Evolutionary conservation across 2,888 invertebrate species (phyloP).

Genomic region (Tridacna gigas): DNA sequence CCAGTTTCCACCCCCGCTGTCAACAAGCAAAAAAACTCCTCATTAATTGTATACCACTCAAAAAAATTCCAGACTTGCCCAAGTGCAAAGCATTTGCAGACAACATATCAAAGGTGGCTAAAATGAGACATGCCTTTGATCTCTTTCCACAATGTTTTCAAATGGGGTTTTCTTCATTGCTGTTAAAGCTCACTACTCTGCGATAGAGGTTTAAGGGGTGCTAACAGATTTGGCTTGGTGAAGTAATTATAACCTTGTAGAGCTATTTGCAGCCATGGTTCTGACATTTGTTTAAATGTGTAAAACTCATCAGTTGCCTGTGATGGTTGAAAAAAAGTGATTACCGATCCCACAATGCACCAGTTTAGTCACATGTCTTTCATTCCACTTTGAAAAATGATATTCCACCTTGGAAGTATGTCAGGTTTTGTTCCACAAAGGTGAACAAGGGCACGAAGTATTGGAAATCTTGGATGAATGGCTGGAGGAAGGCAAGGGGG

Average conservation of each 20-base stretch:
- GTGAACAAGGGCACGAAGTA: slow-evolving; percentile 9
- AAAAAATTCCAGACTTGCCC: neutral
- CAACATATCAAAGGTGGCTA: neutral
- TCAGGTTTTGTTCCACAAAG: neutral
- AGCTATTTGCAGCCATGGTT: slow-evolving; percentile 10
- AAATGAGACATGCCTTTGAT: neutral
- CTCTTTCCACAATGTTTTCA: neutral
- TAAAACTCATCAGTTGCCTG: slow-evolving; percentile 2
- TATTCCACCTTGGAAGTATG: slow-evolving; percentile 6
- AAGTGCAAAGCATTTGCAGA: neutral
- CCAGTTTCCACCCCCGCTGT: no score
- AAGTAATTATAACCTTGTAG: slow-evolving; percentile 9
- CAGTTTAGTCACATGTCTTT: slow-evolving; percentile 27
- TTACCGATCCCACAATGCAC: slow-evolving; percentile 14
- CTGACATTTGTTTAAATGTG: slow-evolving; percentile 12
- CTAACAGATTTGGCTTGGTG: slow-evolving; percentile 4
- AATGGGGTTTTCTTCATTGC: neutral
- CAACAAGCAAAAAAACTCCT: no score
- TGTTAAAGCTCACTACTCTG: neutral
- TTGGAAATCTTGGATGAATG: neutral
- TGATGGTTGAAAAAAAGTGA: slow-evolving; percentile 5
- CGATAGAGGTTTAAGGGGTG: neutral
- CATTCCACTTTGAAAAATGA: slow-evolving; percentile 11
- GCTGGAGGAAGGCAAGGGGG: no score
- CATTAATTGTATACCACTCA: neutral